A percentile compares a stretch with the other conserved stretches of the same genome.
Evolutionary conservation across 64 coral and sea anemone genomes (phyloP).

Genomic region (Orbicella faveolata): DNA sequence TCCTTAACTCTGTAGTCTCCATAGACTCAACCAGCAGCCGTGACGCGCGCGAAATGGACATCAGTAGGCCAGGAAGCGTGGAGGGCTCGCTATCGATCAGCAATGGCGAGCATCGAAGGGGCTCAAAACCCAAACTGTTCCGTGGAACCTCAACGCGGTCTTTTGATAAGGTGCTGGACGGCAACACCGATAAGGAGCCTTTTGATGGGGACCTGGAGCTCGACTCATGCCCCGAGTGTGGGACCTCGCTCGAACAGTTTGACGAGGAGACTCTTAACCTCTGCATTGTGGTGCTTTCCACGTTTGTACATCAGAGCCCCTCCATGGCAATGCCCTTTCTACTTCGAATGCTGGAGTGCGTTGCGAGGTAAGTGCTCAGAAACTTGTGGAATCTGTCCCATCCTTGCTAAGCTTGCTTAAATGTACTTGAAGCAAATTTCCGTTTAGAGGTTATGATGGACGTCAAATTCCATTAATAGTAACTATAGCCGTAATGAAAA

Average conservation of each 20-base stretch:
- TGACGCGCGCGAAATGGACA: slow-evolving; percentile 27
- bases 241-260: slow-evolving; percentile 87
- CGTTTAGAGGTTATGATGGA: no score
- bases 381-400: neutral
- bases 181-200: slow-evolving; percentile 47
- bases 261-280: slow-evolving; percentile 95
- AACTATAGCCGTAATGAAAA: no score
- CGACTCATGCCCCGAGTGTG: slow-evolving; percentile 86
- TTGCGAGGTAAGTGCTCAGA: slow-evolving; percentile 71
- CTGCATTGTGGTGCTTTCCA: slow-evolving; percentile 90
- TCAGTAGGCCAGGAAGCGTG: slow-evolving; percentile 42
- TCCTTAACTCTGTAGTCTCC: slow-evolving; percentile 7
- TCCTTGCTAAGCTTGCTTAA: neutral
- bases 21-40: slow-evolving; percentile 48
- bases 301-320: slow-evolving; percentile 90
- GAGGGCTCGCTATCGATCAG: slow-evolving; percentile 23
- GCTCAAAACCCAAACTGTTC: slow-evolving; percentile 60
- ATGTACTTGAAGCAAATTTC: no score
- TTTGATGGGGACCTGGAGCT: slow-evolving; percentile 65
- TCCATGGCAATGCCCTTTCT: slow-evolving; percentile 92
- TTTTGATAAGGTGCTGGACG: slow-evolving; percentile 70
- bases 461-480: no score
- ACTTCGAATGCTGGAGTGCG: slow-evolving; percentile 79
- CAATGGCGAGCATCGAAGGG: slow-evolving; percentile 30
- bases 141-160: slow-evolving; percentile 65